phyloP scores from a whole-genome alignment of 2,888 invertebrate genomes.

The Acleris laterana region DNA sequence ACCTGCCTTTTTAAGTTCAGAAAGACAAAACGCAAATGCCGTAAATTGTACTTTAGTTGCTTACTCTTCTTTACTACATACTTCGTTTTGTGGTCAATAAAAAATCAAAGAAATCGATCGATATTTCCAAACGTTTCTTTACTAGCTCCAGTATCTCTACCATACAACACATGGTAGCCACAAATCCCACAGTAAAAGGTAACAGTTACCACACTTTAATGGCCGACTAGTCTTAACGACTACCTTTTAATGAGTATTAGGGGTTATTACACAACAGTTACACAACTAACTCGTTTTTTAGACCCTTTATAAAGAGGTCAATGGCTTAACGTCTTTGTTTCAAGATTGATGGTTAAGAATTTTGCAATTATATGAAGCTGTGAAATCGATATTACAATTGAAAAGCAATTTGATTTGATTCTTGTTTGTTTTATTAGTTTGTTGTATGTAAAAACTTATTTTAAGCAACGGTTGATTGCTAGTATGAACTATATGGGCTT shows the following conservation, averaged over 20 bases:
- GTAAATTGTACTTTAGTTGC: no score
- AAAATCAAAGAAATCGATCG: not conserved
- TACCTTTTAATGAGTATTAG: conserved; percentile 37
- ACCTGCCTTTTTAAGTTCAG: no score
- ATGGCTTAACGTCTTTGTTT: conserved; percentile 30
- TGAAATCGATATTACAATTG: not conserved
- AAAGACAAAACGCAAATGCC: no score
- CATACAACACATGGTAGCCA: conserved; percentile 8
- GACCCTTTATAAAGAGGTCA: conserved; percentile 26
- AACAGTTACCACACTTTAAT: conserved; percentile 33
- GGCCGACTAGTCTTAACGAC: conserved; percentile 30
- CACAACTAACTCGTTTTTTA: conserved; percentile 25
- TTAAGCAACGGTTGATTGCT: no score
- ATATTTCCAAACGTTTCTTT: not conserved
- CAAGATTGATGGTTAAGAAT: conserved; percentile 16
- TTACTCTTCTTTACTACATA: no score
- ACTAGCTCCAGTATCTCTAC: not conserved
- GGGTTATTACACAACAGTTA: conserved; percentile 33
- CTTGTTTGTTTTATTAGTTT: no score
- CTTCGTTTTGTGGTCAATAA: no score
- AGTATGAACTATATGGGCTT: no score
- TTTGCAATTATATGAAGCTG: conserved; percentile 27
- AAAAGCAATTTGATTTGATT: not conserved
- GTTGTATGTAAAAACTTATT: no score
- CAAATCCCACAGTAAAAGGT: conserved; percentile 33